Conservation (phyloP, 1,140 invertebrate genomes). For the Lasioglossum baleicum region DNA sequence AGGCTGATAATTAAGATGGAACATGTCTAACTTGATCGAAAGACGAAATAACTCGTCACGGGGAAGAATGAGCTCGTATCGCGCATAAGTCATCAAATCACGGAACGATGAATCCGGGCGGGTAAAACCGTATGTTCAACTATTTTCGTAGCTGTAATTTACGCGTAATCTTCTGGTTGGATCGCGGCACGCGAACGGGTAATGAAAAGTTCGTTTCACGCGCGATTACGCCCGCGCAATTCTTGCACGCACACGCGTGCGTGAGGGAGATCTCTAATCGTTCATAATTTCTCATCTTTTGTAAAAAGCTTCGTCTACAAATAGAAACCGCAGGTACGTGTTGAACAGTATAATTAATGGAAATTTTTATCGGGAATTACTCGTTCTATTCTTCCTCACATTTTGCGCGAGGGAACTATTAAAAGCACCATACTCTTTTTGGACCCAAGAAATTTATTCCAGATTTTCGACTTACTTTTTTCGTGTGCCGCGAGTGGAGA, state of each 20-base stretch:
- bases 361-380: too few relatives aligned
- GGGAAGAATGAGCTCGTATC: not conserved
- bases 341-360: too few relatives aligned
- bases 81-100: not conserved
- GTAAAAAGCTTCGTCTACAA: too few relatives aligned
- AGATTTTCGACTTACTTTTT: not conserved
- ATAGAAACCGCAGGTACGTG: too few relatives aligned
- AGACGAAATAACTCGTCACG: not conserved
- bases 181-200: constrained; percentile 2
- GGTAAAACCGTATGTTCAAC: not conserved
- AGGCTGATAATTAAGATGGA: too few relatives aligned
- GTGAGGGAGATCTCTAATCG: too few relatives aligned
- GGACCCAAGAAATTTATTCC: too few relatives aligned
- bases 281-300: too few relatives aligned
- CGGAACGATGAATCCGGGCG: not conserved
- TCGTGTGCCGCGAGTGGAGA: not conserved
- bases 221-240: constrained; percentile 7
- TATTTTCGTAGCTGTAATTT: constrained; percentile 10
- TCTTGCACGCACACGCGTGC: not conserved
- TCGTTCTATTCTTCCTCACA: too few relatives aligned
- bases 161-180: not conserved
- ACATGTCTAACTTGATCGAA: not conserved
- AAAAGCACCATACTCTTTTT: too few relatives aligned
- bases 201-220: constrained; percentile 24
- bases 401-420: too few relatives aligned